A percentile compares a stretch with the other conserved stretches of the same genome.
Conservation (phyloP, 1,140 invertebrate species). For the Lepidurus apus region DNA sequence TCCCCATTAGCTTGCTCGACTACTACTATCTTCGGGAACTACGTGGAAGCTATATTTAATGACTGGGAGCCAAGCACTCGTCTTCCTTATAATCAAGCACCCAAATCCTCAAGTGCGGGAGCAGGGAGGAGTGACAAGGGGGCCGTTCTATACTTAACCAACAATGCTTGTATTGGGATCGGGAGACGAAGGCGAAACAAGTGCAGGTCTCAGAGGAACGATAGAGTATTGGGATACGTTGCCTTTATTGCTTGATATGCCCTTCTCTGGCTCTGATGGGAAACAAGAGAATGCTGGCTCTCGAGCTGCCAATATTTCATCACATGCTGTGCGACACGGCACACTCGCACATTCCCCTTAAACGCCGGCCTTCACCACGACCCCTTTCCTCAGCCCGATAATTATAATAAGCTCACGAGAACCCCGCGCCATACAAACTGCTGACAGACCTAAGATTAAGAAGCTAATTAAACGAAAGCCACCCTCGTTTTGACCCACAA, state of each 20-base stretch:
- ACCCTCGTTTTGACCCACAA: too few relatives aligned
- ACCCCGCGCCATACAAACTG: neutral
- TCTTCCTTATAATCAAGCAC: neutral
- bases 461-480: too few relatives aligned
- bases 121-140: neutral
- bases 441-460: too few relatives aligned
- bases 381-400: neutral
- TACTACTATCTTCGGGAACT: neutral
- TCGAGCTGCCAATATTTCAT: neutral
- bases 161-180: neutral
- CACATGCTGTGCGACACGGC: neutral
- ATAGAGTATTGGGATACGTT: neutral
- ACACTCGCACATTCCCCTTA: neutral
- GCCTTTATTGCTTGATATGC: neutral
- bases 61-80: slow-evolving; percentile 2
- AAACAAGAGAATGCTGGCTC: neutral
- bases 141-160: neutral
- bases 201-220: neutral
- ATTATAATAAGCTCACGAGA: neutral
- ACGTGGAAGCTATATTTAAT: slow-evolving; percentile 12
- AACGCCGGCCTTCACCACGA: neutral
- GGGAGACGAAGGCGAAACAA: neutral
- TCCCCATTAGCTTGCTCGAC: slow-evolving; percentile 1
- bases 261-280: neutral
- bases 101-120: neutral